A percentile compares a stretch with the other conserved stretches of the same genome.
Conservation (phyloP, 2,797 vertebrate species). For the Nannoperca australis region DNA sequence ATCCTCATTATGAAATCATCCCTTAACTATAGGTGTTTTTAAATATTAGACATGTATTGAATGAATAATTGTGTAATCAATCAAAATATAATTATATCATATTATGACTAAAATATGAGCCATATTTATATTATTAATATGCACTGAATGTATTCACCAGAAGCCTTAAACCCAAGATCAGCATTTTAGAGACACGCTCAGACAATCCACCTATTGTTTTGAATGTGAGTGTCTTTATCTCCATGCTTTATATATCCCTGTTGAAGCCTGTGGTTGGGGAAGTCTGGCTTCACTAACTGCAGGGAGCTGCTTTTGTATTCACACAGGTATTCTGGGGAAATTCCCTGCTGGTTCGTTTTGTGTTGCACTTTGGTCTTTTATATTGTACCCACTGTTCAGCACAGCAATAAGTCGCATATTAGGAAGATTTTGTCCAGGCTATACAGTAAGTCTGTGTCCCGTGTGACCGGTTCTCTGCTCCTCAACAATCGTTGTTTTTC, state of each 20-base stretch:
- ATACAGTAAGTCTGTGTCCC: conserved; percentile 41
- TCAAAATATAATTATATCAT: background rate
- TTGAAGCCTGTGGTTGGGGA: conserved; percentile 70
- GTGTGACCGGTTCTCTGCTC: conserved; percentile 26
- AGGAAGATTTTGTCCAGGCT: conserved; percentile 36
- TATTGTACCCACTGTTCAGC: conserved; percentile 45
- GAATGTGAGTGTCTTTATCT: conserved; percentile 56
- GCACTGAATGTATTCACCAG: conserved; percentile 12
- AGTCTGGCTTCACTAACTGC: conserved; percentile 77
- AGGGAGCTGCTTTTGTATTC: conserved; percentile 60
- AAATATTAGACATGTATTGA: background rate
- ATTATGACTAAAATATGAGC: conserved; percentile 9
- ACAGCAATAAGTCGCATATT: conserved; percentile 41
- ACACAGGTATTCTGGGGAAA: conserved; percentile 71
- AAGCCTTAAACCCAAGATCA: conserved; percentile 29
- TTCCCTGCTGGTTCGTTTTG: conserved; percentile 66
- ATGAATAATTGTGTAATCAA: background rate
- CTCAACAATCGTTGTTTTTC: conserved; percentile 51
- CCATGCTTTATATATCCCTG: conserved; percentile 50
- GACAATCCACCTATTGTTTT: conserved; percentile 62
- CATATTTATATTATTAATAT: conserved; percentile 14
- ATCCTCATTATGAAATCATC: background rate
- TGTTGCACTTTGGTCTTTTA: conserved; percentile 59
- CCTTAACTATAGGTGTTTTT: background rate
- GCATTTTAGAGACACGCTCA: conserved; percentile 19